phyloP scores from a whole-genome alignment of 2,113 vertebrate species.

The Channa argus region DNA sequence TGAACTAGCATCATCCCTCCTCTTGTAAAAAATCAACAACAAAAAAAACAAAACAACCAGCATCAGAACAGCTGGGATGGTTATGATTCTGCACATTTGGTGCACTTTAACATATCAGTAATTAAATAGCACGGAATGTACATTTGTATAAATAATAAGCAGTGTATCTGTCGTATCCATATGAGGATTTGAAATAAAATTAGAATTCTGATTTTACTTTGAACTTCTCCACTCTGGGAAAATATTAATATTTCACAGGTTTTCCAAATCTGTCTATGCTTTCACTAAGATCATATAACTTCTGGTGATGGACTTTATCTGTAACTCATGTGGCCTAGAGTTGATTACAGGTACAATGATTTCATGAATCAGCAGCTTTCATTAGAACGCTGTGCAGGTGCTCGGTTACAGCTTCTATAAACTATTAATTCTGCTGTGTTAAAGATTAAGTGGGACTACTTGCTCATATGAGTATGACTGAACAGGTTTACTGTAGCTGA shows the following conservation, averaged over 20 bases:
- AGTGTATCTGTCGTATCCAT: too few relatives aligned
- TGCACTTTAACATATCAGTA: slow-evolving; percentile 34
- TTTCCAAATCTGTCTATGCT: slow-evolving; percentile 10
- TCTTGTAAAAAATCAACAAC: slow-evolving; percentile 14
- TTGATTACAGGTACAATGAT: slow-evolving; percentile 28
- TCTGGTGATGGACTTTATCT: slow-evolving; percentile 32
- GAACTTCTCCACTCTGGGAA: not conserved
- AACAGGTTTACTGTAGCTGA: not conserved
- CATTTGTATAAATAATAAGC: slow-evolving; percentile 1
- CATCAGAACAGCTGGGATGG: slow-evolving; percentile 48
- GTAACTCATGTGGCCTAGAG: slow-evolving; percentile 48
- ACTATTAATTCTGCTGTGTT: slow-evolving; percentile 28
- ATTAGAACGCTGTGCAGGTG: slow-evolving; percentile 33
- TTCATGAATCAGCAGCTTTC: slow-evolving; percentile 70
- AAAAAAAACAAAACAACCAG: not conserved
- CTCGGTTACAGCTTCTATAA: slow-evolving; percentile 39
- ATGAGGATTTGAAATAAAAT: too few relatives aligned
- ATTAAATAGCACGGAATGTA: not conserved
- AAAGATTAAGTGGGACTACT: slow-evolving; percentile 14
- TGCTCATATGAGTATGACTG: slow-evolving; percentile 4
- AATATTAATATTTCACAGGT: slow-evolving; percentile 53
- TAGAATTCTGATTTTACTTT: too few relatives aligned
- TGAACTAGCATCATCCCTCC: slow-evolving; percentile 63
- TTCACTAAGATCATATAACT: slow-evolving; percentile 23
- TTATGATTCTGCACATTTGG: slow-evolving; percentile 63